These are phyloP conservation scores for Drosophila malerkotliana DNA, from an alignment of 1,140 invertebrate genomes.

Conservation along the genomic window DNA sequence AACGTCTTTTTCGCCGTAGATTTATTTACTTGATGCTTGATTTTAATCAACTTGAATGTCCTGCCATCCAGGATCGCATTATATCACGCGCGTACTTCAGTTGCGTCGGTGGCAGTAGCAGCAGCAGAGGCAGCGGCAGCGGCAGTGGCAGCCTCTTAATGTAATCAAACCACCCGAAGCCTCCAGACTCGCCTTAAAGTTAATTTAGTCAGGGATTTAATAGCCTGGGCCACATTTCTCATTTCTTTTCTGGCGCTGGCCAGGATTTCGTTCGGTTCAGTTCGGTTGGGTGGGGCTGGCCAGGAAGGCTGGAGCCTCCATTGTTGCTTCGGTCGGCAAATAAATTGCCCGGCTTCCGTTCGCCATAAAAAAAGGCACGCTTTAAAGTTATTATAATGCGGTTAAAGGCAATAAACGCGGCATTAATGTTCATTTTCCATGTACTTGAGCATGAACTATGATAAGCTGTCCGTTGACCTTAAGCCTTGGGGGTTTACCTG, in stretches of 20 bases:
- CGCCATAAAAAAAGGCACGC: conserved; percentile 67
- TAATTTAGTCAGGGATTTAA: conserved; percentile 83
- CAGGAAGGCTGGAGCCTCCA: conserved; percentile 11
- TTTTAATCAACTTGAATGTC: conserved; percentile 82
- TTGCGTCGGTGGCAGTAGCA: conserved; percentile 5
- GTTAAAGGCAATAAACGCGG: conserved; percentile 78
- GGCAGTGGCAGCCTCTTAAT: conserved; percentile 48
- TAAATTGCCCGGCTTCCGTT: conserved; percentile 72
- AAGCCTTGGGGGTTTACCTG: conserved; percentile 7
- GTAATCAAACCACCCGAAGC: conserved; percentile 64
- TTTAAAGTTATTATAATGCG: conserved; percentile 82
- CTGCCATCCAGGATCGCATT: conserved; percentile 53
- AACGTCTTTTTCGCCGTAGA: conserved; percentile 54
- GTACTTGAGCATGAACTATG: conserved; percentile 63
- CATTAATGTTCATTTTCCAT: conserved; percentile 70
- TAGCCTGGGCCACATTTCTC: conserved; percentile 76
- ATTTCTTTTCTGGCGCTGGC: conserved; percentile 51
- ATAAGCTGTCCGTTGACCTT: conserved; percentile 14
- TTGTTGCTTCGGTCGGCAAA: conserved; percentile 69
- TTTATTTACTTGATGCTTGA: conserved; percentile 82
- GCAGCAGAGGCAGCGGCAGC: not conserved
- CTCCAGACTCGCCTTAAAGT: conserved; percentile 67
- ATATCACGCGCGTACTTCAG: conserved; percentile 64
- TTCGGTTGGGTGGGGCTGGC: conserved; percentile 11
- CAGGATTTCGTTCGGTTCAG: not conserved